phyloP scores from a whole-genome alignment of 2,113 vertebrate genomes.

The Nesogale talazaci region DNA sequence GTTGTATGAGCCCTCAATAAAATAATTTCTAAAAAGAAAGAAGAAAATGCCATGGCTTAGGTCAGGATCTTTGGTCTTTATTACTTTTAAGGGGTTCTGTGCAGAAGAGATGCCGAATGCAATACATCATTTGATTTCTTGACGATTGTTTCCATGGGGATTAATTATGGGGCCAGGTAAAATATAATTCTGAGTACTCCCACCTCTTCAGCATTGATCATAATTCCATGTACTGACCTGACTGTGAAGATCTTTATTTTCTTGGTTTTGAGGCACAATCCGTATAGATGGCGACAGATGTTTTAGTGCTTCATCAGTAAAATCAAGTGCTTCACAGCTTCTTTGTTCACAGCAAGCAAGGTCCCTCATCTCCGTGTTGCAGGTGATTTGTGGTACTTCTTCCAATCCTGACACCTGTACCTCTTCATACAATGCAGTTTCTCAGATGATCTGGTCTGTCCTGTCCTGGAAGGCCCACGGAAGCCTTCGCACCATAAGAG shows the following conservation, averaged over 20 bases:
- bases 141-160: neutral
- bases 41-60: too few relatives aligned
- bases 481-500: neutral
- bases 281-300: neutral
- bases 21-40: too few relatives aligned
- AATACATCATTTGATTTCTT: too few relatives aligned
- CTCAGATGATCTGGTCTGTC: neutral
- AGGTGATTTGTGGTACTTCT: neutral
- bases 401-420: neutral
- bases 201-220: neutral
- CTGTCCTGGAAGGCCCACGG: neutral
- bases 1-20: too few relatives aligned
- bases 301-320: neutral
- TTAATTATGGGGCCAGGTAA: neutral
- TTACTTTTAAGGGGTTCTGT: too few relatives aligned
- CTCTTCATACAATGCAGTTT: neutral
- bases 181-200: neutral
- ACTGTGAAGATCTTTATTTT: neutral
- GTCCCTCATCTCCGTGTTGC: neutral
- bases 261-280: neutral
- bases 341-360: neutral
- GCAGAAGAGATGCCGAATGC: too few relatives aligned
- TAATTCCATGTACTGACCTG: neutral
- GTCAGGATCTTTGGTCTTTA: too few relatives aligned
- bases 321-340: neutral